Base-by-base conservation (phyloP, 2,888 invertebrate species). In the Mesorhabditis belari region DNA sequence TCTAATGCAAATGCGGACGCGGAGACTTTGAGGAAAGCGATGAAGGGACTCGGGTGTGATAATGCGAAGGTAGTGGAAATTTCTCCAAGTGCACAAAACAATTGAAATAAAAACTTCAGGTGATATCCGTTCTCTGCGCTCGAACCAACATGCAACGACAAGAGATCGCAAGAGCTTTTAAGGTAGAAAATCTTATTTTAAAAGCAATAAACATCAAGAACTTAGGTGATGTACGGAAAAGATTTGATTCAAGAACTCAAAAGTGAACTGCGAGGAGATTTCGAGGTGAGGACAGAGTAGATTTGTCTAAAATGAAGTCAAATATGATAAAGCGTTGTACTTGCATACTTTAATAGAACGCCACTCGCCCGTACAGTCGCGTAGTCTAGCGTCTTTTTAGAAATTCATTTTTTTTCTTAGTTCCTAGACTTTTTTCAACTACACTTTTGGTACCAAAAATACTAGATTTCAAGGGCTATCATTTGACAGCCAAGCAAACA, bases 141-240 rank as follows among this genome's bases (percentile, higher is more conserved):
- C 87, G 94, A 56, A 88, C 88, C 69, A 92, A 92, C 79, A 87
- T 87, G 28, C 93, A 96, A 83, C 87, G 95, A 62, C 86, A 90
- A 72, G 87, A 90, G 79, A 90, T 92, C 74, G 87, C 88, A 24
- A 85, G 62, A 6, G 71, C 73, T 6, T 92, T 89, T 85, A 92
- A 92, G 84, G 88, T 90, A 23, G n/a, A 35, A 24, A 6, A 17
- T 50, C 19, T 5, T 19, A 19, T 50, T 17, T 19, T 19, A 19
- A 50, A 17, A n/a, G n/a, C n/a, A n/a, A n/a, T 19, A 19, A 6
- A 17, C 5, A 25, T 53, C 53, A 17, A 12, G 9, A 6, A 25
- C 19, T 12, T 23, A 25, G 25, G 67, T 69, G 23, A 71, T 90
- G 77, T 92, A 88, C 83, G 92, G 92, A 81, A 90, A 90, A 85